These are phyloP conservation scores for Rhagonycha fulva DNA, from an alignment of 2,888 invertebrate genomes.

Conservation along the genomic window DNA sequence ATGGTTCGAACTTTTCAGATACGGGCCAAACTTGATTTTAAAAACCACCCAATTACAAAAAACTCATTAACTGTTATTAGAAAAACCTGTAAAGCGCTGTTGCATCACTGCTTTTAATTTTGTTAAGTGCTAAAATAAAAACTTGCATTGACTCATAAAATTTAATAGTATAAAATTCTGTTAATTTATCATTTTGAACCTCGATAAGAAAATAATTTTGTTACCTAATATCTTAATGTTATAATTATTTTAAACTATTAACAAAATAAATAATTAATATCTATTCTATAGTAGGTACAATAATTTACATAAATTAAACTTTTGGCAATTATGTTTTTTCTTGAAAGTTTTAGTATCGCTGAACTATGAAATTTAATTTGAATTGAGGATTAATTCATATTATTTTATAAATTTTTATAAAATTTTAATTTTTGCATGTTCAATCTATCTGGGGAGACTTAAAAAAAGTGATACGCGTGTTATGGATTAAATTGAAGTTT, in stretches of 20 bases:
- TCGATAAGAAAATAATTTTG: not conserved
- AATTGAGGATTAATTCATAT: too few species aligned
- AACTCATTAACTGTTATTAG: not conserved
- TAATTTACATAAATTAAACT: not conserved
- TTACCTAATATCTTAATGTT: not conserved
- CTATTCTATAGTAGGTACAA: too few species aligned
- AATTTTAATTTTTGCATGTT: too few species aligned
- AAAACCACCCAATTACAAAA: not conserved
- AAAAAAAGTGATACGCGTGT: too few species aligned
- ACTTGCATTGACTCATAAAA: not conserved
- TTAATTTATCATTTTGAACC: not conserved
- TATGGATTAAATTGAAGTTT: too few species aligned
- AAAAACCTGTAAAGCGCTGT: not conserved
- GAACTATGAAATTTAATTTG: too few species aligned
- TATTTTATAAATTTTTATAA: too few species aligned
- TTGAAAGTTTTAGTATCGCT: too few species aligned
- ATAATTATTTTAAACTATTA: not conserved
- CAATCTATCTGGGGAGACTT: too few species aligned
- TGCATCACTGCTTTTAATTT: not conserved
- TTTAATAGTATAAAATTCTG: not conserved
- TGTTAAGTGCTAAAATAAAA: not conserved
- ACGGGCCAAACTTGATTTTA: not conserved
- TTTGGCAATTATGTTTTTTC: too few species aligned
- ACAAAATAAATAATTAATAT: too few species aligned
- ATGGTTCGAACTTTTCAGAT: not conserved